Conservation (phyloP, 2,888 invertebrate species). For the Auanema freiburgensis region DNA sequence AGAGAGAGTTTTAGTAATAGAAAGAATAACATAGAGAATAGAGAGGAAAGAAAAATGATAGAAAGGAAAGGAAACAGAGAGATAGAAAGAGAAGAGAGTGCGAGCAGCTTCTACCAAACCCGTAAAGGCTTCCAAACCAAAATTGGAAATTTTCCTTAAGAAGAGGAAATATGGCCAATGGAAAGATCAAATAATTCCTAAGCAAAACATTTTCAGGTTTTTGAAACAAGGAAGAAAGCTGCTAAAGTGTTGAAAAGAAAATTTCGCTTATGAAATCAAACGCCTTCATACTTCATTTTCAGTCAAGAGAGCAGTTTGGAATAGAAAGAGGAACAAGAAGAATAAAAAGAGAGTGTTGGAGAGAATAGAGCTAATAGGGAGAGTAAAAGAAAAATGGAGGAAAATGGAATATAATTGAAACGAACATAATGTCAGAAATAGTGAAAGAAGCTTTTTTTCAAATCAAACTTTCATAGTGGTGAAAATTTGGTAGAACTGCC, state of each 20-base stretch:
- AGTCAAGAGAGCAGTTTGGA: conserved; percentile 6
- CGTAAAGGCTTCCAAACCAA: conserved; percentile 4
- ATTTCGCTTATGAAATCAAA: too few relatives aligned
- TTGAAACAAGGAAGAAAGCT: conserved; percentile 1
- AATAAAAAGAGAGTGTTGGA: not conserved
- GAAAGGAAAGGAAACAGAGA: conserved; percentile 1
- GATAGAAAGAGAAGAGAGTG: conserved; percentile 4
- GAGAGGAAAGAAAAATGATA: not conserved
- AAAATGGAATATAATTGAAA: conserved; percentile 11
- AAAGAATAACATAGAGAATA: not conserved
- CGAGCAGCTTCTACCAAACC: conserved; percentile 4
- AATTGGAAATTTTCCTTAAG: conserved; percentile 3
- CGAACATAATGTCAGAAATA: conserved; percentile 12
- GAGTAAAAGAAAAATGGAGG: conserved; percentile 2
- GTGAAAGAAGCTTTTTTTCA: conserved; percentile 3
- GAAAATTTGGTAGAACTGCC: too few relatives aligned
- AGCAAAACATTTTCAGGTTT: not conserved
- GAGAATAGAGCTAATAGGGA: conserved; percentile 5
- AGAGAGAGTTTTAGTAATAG: not conserved
- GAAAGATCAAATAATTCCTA: not conserved
- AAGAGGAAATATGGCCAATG: conserved; percentile 2
- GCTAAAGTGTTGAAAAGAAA: not conserved
- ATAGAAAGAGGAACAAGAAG: conserved; percentile 4
- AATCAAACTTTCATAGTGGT: too few relatives aligned
- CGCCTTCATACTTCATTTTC: too few relatives aligned